Evolutionary conservation across 2,888 invertebrate species (phyloP).

Genomic region (Oscheius sp.): DNA sequence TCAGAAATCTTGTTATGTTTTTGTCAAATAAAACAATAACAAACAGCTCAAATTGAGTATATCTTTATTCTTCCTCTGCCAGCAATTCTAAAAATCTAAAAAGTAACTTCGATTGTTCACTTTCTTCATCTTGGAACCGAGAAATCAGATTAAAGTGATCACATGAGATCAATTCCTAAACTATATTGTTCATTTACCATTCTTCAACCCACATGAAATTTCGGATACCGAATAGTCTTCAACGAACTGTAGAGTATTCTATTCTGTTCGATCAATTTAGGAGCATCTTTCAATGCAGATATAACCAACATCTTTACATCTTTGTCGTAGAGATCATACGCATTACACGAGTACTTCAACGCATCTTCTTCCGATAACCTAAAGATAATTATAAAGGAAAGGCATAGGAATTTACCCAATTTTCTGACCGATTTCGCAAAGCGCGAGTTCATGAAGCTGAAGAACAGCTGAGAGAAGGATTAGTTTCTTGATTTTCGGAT

Average conservation of each 20-base stretch:
- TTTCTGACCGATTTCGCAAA: conserved; percentile 17
- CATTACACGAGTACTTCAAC: not conserved
- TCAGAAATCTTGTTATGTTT: too few relatives aligned
- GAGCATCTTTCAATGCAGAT: conserved; percentile 13
- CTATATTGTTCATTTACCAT: not conserved
- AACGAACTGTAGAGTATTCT: not conserved
- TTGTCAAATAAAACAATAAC: too few relatives aligned
- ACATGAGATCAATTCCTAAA: conserved; percentile 11
- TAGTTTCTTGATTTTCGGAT: conserved; percentile 13
- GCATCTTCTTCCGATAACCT: conserved; percentile 12
- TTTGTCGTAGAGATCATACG: not conserved
- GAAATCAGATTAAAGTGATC: conserved; percentile 25
- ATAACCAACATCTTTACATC: conserved; percentile 10
- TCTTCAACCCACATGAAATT: not conserved
- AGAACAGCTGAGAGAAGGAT: conserved; percentile 13
- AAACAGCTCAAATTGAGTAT: too few relatives aligned
- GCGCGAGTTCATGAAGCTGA: conserved; percentile 15
- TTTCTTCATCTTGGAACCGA: not conserved
- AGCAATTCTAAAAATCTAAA: conserved; percentile 4
- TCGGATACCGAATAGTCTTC: not conserved
- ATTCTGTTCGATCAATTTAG: conserved; percentile 22
- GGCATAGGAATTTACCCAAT: not conserved
- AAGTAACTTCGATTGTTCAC: not conserved
- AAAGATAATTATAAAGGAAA: not conserved
- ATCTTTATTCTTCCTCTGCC: not conserved